Base-by-base conservation (phyloP, 2,888 invertebrate species). In the Marronus borbonicus region DNA sequence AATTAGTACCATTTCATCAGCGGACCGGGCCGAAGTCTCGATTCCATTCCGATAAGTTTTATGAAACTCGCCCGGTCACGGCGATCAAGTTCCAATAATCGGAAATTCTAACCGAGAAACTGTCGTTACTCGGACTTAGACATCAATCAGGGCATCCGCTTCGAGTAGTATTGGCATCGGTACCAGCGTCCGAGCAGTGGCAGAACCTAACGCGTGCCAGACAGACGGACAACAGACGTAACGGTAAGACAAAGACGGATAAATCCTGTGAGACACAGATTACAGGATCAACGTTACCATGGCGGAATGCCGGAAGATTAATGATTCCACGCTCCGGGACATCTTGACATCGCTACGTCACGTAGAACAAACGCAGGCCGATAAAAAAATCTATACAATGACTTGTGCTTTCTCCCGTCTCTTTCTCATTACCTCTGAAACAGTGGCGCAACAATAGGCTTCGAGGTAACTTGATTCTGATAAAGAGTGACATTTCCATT, bases 221-320 rank as follows among this genome's bases (percentile, higher is more conserved):
- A 84, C 82, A 82, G 84, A 84, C 84, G 84, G 83, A 81, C 84
- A 84, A 85, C 85, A 85, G 84, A 85, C 85, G 78, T 82, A 80
- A 81, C 80, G 81, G 83, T 81, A 83, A 85, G 85, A 86, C 85
- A 86, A 87, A 86, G 86, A 86, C 84, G 86, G 84, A 86, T 86
- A 87, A 86, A 86, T 87, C 86, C 86, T 85, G 81, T 79, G 85
- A 86, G 87, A 86, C 86, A 86, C 86, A 86, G 87, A 87, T 87
- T 87, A 87, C 85, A 81, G 86, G 86, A 86, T 86, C 86, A 86
- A 83, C 84, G 84, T 83, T 84, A 82, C 84, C 84, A 81, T 83
- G 83, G 84, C 83, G 83, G 83, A 83, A 84, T 84, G 84, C 82
- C 84, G 83, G 84, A 86, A 87, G 87, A 87, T 87, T 86, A 86